These are phyloP conservation scores for Rhabdornis inornatus DNA, from an alignment of 2,113 vertebrate species.

Conservation along the genomic window DNA sequence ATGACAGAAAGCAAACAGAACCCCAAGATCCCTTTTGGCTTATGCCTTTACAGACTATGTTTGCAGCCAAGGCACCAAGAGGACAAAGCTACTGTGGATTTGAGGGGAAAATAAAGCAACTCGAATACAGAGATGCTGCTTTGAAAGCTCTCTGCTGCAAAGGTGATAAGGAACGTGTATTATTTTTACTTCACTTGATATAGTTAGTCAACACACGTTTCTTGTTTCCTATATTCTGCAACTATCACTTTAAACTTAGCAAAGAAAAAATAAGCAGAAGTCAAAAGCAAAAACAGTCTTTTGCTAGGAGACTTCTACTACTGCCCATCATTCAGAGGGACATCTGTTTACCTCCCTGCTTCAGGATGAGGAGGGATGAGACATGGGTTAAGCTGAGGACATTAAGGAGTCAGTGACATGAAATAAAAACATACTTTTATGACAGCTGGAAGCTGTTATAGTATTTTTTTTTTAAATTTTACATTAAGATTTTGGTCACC, in stretches of 20 bases:
- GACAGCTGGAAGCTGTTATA: background rate
- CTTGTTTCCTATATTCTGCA: background rate
- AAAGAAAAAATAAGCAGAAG: background rate
- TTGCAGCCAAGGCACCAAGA: background rate
- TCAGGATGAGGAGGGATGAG: background rate
- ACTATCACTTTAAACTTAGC: background rate
- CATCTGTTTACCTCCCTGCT: background rate
- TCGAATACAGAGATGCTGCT: background rate
- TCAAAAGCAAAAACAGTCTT: background rate
- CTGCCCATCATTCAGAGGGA: background rate
- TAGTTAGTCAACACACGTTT: background rate
- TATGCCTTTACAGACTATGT: background rate
- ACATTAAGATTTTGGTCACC: background rate
- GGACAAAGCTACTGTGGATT: background rate
- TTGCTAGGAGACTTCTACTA: background rate
- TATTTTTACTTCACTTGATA: background rate
- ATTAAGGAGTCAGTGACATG: background rate
- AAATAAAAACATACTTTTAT: background rate
- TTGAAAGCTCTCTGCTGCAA: background rate
- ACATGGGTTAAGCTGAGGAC: background rate
- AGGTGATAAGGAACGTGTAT: background rate
- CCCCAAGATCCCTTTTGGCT: background rate
- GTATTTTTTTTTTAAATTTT: background rate
- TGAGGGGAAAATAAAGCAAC: background rate
- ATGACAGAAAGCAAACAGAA: background rate